Percentiles rank a stretch among this genome's conserved stretches.
phyloP scores from a whole-genome alignment of 2,888 invertebrate genomes.

The Harpalus rubripes region DNA sequence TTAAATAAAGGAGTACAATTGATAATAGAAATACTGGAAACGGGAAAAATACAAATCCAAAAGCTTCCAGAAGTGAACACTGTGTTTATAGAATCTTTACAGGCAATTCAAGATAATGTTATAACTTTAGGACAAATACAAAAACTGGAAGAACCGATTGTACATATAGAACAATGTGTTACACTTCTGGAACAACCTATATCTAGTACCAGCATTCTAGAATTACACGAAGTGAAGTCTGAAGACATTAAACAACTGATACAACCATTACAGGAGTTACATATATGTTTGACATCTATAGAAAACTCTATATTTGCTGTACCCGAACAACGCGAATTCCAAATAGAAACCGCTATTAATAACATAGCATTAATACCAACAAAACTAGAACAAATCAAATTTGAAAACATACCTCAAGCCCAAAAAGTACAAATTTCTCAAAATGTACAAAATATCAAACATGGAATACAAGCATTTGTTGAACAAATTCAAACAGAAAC shows the following conservation, averaged over 20 bases:
- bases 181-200: slow-evolving; percentile 14
- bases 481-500: slow-evolving; percentile 11
- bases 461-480: slow-evolving; percentile 24
- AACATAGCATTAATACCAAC: slow-evolving; percentile 1
- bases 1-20: slow-evolving; percentile 15
- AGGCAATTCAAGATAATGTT: slow-evolving; percentile 35
- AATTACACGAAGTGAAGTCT: background rate
- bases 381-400: slow-evolving; percentile 13
- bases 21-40: slow-evolving; percentile 36
- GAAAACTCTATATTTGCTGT: slow-evolving; percentile 11
- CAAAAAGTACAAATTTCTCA: slow-evolving; percentile 12
- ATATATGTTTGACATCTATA: slow-evolving; percentile 24
- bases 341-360: background rate
- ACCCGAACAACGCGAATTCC: background rate
- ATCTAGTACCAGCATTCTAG: background rate
- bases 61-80: background rate
- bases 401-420: background rate
- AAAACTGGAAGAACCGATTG: slow-evolving; percentile 40
- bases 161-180: slow-evolving; percentile 45
- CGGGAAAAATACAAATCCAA: background rate
- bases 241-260: slow-evolving; percentile 18
- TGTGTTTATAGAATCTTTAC: slow-evolving; percentile 25
- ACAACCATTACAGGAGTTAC: slow-evolving; percentile 41
- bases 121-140: background rate
- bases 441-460: background rate